These are phyloP conservation scores for Oegoconia quadripuncta DNA, from an alignment of 2,888 invertebrate genomes.

Conservation along the genomic window DNA sequence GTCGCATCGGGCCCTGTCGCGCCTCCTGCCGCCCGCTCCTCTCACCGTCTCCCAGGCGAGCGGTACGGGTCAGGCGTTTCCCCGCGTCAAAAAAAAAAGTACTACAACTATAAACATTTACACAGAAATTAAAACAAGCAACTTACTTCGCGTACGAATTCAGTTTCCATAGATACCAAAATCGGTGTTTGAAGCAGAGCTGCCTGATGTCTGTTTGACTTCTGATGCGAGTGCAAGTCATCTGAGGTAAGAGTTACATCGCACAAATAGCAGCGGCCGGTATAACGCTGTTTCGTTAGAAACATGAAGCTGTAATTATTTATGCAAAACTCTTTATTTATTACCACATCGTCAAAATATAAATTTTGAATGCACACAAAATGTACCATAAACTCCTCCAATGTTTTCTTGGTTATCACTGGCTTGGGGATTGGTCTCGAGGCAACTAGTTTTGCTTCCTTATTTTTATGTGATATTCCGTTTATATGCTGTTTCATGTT, in stretches of 20 bases:
- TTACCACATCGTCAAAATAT: conserved; percentile 21
- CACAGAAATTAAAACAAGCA: too few relatives aligned
- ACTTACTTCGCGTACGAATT: conserved; percentile 48
- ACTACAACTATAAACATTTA: too few relatives aligned
- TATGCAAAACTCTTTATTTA: conserved; percentile 35
- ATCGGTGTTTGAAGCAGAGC: conserved; percentile 19
- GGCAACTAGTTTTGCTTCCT: conserved; percentile 1
- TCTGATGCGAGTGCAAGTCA: too few relatives aligned
- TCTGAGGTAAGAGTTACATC: too few relatives aligned
- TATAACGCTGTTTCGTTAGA: too few relatives aligned
- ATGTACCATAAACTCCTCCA: not conserved
- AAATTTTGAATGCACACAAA: conserved; percentile 12
- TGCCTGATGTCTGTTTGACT: conserved; percentile 22
- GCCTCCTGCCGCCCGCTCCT: too few relatives aligned
- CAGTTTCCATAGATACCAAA: conserved; percentile 28
- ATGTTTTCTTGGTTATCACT: conserved; percentile 8
- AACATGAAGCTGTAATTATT: too few relatives aligned
- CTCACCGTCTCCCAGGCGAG: too few relatives aligned
- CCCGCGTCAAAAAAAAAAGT: too few relatives aligned
- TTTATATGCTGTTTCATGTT: conserved; percentile 25
- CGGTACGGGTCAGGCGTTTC: too few relatives aligned
- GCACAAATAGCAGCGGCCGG: too few relatives aligned
- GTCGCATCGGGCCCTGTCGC: too few relatives aligned
- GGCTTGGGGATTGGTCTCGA: not conserved
- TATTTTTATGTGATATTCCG: conserved; percentile 22